Base-by-base conservation (phyloP, 1,140 invertebrate species). In the Neodiprion pinetum region DNA sequence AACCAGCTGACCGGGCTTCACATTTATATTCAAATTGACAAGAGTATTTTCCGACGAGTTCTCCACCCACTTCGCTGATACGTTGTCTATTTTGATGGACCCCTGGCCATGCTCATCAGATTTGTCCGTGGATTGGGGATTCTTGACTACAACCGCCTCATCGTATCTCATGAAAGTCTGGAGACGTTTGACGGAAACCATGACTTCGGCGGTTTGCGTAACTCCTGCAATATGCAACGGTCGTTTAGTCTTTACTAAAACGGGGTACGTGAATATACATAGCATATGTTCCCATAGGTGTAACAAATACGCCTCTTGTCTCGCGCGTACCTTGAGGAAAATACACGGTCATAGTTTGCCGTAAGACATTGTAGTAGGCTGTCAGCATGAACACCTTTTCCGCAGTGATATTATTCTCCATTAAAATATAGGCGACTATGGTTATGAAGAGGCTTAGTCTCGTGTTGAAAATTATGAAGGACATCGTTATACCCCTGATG, bases 381-480 rank as follows among this genome's bases (percentile, higher is more conserved):
- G 93, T 93, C 7, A 95, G 88, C 3, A 94, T 93, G 82, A 94
- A 95, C 0, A 94, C 93, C 82, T 92, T 94, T 75, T 95, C 92
- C 0, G 96, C 94, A 0, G 92, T 94, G 2, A 96, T 87, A 61
- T 83, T 77, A 68, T 91, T 86, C 0, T 91, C 91, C 11, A 92
- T 86, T 0, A 94, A 89, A 7, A 96, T 91, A 79, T 94, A 96
- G 0, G 93, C 90, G n/a, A 96, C 85, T 28, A 97, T 92, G 1
- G 93, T 94, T 0, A 95, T 83, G 76, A 96, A 95, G 1, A 96
- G 90, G 0, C 95, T 93, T 0, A 96, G 84, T 83, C 95, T 94
- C 0, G 95, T 92, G 74, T 93, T 93, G 72, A 95, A 91, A n/a
- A 91, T 90, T 5, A 92, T 91, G 79, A 93, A 93, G 0, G 92